Percentiles rank a stretch among this genome's conserved stretches.
Evolutionary conservation across 2,888 invertebrate species (phyloP).

Genomic region (Heliconius aoede): DNA sequence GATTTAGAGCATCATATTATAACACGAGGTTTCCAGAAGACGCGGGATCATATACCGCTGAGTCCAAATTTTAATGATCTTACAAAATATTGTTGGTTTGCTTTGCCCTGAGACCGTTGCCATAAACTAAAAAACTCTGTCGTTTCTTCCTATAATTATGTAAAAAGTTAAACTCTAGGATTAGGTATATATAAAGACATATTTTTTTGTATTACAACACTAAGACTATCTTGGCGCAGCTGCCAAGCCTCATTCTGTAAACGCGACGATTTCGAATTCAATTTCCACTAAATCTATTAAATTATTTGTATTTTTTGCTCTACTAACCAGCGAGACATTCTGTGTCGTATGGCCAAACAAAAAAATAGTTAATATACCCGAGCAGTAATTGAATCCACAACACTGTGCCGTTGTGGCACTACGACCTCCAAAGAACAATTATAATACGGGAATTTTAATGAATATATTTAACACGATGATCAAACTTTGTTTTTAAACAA

Average conservation of each 20-base stretch:
- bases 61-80: no score
- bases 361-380: background rate
- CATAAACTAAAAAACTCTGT: no score
- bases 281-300: background rate
- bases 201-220: background rate
- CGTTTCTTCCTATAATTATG: no score
- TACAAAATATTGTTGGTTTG: no score
- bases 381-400: background rate
- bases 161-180: background rate
- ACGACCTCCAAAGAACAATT: background rate
- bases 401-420: background rate
- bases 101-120: no score
- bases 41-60: no score
- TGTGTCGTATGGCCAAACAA: background rate
- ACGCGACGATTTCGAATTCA: background rate
- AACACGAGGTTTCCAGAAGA: no score
- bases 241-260: background rate
- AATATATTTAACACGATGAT: slow-evolving; percentile 5
- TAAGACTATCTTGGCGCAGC: background rate
- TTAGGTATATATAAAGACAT: background rate
- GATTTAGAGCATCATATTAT: no score
- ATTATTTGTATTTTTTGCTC: background rate
- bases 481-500: slow-evolving; percentile 23
- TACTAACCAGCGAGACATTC: no score
- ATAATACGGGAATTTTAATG: slow-evolving; percentile 2